Base-by-base conservation (phyloP, 2,888 invertebrate genomes). In the Peribatodes rhomboidaria region DNA sequence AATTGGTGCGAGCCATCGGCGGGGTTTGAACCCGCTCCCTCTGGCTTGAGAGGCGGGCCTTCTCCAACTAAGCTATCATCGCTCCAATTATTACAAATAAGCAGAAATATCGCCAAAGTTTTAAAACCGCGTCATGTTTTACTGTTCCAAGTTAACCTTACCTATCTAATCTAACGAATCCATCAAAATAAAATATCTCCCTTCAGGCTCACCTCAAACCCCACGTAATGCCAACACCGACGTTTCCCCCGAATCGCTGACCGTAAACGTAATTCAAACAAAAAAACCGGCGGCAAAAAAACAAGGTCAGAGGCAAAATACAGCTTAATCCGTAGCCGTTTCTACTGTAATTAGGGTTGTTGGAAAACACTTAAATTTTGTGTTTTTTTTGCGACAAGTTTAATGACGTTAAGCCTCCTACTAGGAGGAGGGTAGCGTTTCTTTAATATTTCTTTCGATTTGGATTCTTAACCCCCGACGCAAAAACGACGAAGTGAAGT, bases 301-400 rank as follows among this genome's bases (percentile, higher is more conserved):
- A 74, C 68, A 55, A 52, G 57, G 50, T 52, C 46, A n/a, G 58
- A 42, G 20, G 42, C 47, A 59, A 67, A 79, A 80, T 79, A 73
- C 74, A 61, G 73, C 74, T 80, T 84, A 83, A 85, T 84, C 82
- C 79, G 76, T 71, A 75, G 72, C 78, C 79, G 78, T 79, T 84
- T 83, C 74, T 74, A 70, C 75, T 83, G 86, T 85, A 87, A 88
- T 89, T 87, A 87, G 83, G 75, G 75, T 80, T 82, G 80, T 79
- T 83, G 84, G 84, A 86, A 86, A 88, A 86, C 86, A 83, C 85
- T 85, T 85, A 83, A 84, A 85, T 83, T 84, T 78, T 86, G 84
- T 80, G 82, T 85, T 85, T 84, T 84, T 80, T 84, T 84, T 80
- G 83, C 77, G 82, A 82, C 83, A 82, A 73, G 74, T 14, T 47